A percentile compares a stretch with the other conserved stretches of the same genome.
Evolutionary conservation across 2,888 invertebrate genomes (phyloP).

Genomic region (Tanypteryx hageni): DNA sequence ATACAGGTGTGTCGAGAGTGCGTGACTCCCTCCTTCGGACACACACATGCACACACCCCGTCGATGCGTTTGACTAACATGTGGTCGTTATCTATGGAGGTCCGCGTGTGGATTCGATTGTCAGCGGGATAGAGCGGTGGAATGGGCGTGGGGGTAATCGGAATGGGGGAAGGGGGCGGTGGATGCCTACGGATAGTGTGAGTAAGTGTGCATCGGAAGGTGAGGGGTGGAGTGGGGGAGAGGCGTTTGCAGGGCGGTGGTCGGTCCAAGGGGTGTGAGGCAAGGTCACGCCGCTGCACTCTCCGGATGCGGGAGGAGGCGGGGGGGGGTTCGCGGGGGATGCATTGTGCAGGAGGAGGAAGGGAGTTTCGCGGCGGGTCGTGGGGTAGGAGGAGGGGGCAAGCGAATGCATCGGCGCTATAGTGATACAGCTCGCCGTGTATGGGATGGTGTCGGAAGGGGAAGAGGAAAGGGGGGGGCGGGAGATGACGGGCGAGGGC

Average conservation of each 20-base stretch:
- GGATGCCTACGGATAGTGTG: conserved; percentile 11
- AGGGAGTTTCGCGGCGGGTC: neutral
- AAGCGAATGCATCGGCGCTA: conserved; percentile 48
- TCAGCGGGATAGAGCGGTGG: neutral
- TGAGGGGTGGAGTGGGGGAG: neutral
- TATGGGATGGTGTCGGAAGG: neutral
- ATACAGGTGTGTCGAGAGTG: conserved; percentile 5
- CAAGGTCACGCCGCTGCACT: neutral
- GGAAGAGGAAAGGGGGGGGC: neutral
- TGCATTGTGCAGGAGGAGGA: neutral
- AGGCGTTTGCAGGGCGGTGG: neutral
- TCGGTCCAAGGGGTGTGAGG: conserved; percentile 5
- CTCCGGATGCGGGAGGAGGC: neutral
- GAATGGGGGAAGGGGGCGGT: neutral
- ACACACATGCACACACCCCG: too few relatives aligned
- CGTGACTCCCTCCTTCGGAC: neutral
- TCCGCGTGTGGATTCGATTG: neutral
- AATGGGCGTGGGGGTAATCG: neutral
- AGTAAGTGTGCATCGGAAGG: neutral
- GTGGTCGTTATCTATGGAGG: conserved; percentile 14
- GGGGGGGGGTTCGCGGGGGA: neutral
- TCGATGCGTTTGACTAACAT: neutral
- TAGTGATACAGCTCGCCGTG: conserved; percentile 33
- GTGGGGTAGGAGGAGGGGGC: neutral
- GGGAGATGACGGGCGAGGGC: neutral